Conservation (phyloP, 1,140 invertebrate genomes). For the Luehdorfia chinensis region DNA sequence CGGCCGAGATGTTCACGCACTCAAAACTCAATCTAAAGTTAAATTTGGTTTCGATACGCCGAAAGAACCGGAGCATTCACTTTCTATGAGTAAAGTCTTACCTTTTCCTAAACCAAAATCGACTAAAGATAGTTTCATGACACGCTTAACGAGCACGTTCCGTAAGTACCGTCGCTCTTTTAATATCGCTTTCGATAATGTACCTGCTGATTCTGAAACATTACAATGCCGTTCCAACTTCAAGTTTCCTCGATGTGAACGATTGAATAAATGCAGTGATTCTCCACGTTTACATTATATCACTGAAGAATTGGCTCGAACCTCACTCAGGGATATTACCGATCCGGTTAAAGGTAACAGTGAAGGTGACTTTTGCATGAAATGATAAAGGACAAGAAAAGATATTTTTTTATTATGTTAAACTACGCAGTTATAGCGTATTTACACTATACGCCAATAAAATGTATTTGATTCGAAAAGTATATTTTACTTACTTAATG, state of each 20-base stretch:
- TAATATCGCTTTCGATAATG: slow-evolving; percentile 22
- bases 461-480: too few relatives aligned
- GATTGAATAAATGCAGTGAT: slow-evolving; percentile 23
- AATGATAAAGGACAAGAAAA: too few relatives aligned
- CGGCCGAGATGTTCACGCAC: not conserved
- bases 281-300: slow-evolving; percentile 41
- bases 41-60: slow-evolving; percentile 4
- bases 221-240: slow-evolving; percentile 42
- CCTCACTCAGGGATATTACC: not conserved
- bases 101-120: slow-evolving; percentile 61
- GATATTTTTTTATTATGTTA: too few relatives aligned
- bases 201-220: slow-evolving; percentile 25
- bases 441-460: too few relatives aligned
- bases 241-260: slow-evolving; percentile 45
- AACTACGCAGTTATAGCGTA: too few relatives aligned
- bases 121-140: slow-evolving; percentile 40
- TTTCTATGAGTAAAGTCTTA: slow-evolving; percentile 48
- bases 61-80: not conserved
- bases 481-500: too few relatives aligned
- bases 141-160: slow-evolving; percentile 45
- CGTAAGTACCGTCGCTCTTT: slow-evolving; percentile 32
- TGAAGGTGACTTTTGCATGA: slow-evolving; percentile 5
- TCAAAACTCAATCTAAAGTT: slow-evolving; percentile 5
- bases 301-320: slow-evolving; percentile 35
- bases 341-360: not conserved